These are phyloP conservation scores for Petrolisthes cinctipes DNA, from an alignment of 2,888 invertebrate genomes.

Conservation along the genomic window DNA sequence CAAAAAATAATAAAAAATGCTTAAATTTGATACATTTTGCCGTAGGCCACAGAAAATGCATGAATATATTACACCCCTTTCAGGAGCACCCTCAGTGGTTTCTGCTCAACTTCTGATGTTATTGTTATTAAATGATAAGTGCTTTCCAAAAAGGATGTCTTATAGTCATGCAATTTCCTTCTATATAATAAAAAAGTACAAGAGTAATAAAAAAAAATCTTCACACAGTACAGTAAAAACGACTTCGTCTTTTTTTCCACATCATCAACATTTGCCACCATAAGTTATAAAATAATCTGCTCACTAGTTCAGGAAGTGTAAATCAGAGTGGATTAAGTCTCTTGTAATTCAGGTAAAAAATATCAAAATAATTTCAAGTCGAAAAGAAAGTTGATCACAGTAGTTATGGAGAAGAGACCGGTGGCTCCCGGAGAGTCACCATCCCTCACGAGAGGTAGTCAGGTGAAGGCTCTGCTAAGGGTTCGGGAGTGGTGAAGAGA, in stretches of 20 bases:
- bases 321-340: background rate
- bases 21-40: constrained; percentile 8
- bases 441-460: constrained; percentile 75
- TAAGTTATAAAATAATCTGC: background rate
- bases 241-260: background rate
- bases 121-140: background rate
- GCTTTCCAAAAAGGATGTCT: background rate
- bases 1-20: constrained; percentile 25
- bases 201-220: background rate
- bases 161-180: background rate
- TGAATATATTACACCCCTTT: background rate
- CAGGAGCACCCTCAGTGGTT: constrained; percentile 40
- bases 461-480: constrained; percentile 84
- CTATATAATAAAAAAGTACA: background rate
- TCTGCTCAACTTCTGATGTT: constrained; percentile 54
- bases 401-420: background rate
- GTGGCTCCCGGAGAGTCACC: background rate
- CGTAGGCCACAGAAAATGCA: constrained; percentile 4
- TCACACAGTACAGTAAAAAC: background rate
- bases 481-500: constrained; percentile 85
- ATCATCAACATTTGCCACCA: background rate
- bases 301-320: background rate
- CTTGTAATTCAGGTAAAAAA: background rate
- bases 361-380: background rate
- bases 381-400: constrained; percentile 30